Conservation (phyloP, 2,888 invertebrate species). For the Oligia fasciuncula region DNA sequence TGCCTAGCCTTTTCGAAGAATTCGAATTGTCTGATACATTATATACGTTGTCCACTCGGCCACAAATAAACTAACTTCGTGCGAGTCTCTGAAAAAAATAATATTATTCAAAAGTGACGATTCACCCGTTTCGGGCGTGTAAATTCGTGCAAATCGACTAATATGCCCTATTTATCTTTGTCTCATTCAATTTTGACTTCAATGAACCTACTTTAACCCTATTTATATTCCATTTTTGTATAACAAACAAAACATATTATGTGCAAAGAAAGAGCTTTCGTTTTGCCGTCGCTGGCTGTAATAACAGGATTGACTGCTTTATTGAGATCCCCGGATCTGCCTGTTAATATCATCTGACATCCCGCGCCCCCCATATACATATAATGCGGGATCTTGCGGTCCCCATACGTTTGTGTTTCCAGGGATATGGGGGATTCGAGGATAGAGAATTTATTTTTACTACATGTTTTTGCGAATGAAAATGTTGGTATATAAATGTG, state of each 20-base stretch:
- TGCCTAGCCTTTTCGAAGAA: background rate
- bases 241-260: constrained; percentile 41
- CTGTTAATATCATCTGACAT: constrained; percentile 66
- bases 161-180: background rate
- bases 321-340: constrained; percentile 57
- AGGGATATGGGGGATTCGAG: constrained; percentile 25
- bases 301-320: constrained; percentile 59
- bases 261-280: constrained; percentile 30
- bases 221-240: constrained; percentile 7
- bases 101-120: too few relatives aligned
- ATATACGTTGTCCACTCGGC: too few relatives aligned
- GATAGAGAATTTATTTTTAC: constrained; percentile 18
- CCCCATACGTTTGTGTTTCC: constrained; percentile 36
- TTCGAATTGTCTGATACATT: too few relatives aligned
- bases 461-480: background rate
- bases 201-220: background rate
- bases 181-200: background rate
- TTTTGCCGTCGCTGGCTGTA: constrained; percentile 30
- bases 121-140: background rate
- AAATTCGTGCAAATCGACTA: background rate
- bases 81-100: background rate
- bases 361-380: constrained; percentile 36
- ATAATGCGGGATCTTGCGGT: constrained; percentile 45
- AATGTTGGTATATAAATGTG: background rate
- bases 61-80: background rate